phyloP scores from a whole-genome alignment of 2,797 vertebrate genomes.

The Acridotheres tristis region DNA sequence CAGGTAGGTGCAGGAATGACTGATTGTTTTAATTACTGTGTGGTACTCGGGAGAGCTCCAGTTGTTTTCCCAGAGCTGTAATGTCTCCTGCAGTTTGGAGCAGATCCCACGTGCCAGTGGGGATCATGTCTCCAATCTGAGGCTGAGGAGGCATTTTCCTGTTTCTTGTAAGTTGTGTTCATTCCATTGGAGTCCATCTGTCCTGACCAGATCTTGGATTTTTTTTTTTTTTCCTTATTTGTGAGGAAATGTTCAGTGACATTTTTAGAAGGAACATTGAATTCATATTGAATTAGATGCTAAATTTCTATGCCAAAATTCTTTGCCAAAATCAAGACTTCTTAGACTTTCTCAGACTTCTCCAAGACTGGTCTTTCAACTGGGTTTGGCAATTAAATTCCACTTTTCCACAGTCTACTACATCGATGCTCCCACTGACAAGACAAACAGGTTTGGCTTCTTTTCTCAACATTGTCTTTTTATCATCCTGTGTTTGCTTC shows the following conservation, averaged over 20 bases:
- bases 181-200: not conserved
- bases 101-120: not conserved
- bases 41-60: rapidly evolving
- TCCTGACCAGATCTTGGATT: not conserved
- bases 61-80: not conserved
- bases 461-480: not conserved
- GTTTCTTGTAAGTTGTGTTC: rapidly evolving
- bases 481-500: not conserved
- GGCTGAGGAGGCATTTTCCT: not conserved
- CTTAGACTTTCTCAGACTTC: not conserved
- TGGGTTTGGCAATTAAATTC: not conserved
- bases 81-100: not conserved
- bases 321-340: not conserved
- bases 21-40: not conserved
- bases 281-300: not conserved
- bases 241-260: not conserved
- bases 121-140: not conserved
- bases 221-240: not conserved
- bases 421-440: not conserved
- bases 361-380: not conserved
- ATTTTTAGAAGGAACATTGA: not conserved
- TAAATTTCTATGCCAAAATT: not conserved
- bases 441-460: not conserved
- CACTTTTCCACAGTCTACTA: not conserved
- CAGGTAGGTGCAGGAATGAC: not conserved